These are phyloP conservation scores for Pollimyrus isidori DNA, from an alignment of 2,113 vertebrate species.

Conservation along the genomic window DNA sequence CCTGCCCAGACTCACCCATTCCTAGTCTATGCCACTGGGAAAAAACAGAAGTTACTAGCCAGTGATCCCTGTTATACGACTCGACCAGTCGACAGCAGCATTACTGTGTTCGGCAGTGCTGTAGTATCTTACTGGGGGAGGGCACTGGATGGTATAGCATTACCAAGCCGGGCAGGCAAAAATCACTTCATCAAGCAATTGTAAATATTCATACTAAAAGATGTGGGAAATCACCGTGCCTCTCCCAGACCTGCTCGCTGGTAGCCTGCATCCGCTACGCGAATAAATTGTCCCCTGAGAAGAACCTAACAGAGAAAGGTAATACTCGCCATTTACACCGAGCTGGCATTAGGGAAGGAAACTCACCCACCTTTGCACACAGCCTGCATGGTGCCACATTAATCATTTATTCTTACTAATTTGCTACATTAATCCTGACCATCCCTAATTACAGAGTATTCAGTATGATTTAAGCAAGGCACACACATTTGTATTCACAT, in stretches of 20 bases:
- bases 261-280: not conserved
- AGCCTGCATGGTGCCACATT: not conserved
- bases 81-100: not conserved
- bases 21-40: not conserved
- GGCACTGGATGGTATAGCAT: not conserved
- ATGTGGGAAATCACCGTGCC: not conserved
- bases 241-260: not conserved
- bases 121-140: not conserved
- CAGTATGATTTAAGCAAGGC: not conserved
- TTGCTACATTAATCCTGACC: not conserved
- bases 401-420: not conserved
- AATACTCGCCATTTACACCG: not conserved
- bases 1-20: not conserved
- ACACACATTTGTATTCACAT: not conserved
- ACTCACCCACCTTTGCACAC: not conserved
- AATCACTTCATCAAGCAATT: not conserved
- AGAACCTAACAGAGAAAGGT: not conserved
- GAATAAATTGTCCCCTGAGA: not conserved
- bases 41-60: not conserved
- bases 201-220: not conserved
- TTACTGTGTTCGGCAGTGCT: not conserved
- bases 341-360: not conserved
- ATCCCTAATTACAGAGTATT: not conserved
- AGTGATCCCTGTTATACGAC: not conserved
- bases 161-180: not conserved